Evolutionary conservation across 2,797 vertebrate species (phyloP).

Genomic region (Crenichthys baileyi): DNA sequence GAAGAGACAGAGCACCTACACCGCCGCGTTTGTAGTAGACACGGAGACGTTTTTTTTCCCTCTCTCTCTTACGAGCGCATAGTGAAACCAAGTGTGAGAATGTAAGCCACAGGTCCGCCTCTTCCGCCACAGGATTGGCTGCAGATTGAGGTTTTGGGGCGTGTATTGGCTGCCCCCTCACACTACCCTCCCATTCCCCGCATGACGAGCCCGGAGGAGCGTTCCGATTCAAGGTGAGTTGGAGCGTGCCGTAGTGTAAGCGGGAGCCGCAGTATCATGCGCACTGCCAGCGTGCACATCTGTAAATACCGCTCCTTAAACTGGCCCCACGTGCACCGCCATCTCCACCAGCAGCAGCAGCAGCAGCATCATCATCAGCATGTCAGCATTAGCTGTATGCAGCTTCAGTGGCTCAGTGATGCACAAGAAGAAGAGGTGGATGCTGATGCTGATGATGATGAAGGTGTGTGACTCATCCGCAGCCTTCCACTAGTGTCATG

Average conservation of each 20-base stretch:
- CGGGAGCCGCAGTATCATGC: constrained; percentile 98
- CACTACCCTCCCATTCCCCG: constrained; percentile 22
- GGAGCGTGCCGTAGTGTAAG: constrained; percentile 86
- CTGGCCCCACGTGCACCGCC: constrained; percentile 64
- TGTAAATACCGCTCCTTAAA: constrained; percentile 67
- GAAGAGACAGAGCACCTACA: constrained; percentile 88
- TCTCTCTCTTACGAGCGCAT: constrained; percentile 75
- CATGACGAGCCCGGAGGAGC: constrained; percentile 70
- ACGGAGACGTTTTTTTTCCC: constrained; percentile 69
- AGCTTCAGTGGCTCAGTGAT: constrained; percentile 24
- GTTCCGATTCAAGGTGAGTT: constrained; percentile 95
- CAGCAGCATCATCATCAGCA: background rate
- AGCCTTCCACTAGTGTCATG: constrained; percentile 64
- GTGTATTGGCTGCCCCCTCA: constrained; percentile 84
- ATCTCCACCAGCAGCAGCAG: constrained; percentile 5
- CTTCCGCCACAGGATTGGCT: constrained; percentile 75
- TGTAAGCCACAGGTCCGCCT: constrained; percentile 80
- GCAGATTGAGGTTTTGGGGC: constrained; percentile 58
- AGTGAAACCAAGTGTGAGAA: constrained; percentile 90
- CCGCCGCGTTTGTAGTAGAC: constrained; percentile 83
- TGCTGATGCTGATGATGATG: constrained; percentile 16
- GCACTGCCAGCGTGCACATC: constrained; percentile 86
- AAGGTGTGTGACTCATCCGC: constrained; percentile 61
- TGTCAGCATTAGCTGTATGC: constrained; percentile 32
- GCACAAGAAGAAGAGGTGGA: background rate